Evolutionary conservation across 2,113 vertebrate species (phyloP).

Genomic region (Plectropomus leopardus): DNA sequence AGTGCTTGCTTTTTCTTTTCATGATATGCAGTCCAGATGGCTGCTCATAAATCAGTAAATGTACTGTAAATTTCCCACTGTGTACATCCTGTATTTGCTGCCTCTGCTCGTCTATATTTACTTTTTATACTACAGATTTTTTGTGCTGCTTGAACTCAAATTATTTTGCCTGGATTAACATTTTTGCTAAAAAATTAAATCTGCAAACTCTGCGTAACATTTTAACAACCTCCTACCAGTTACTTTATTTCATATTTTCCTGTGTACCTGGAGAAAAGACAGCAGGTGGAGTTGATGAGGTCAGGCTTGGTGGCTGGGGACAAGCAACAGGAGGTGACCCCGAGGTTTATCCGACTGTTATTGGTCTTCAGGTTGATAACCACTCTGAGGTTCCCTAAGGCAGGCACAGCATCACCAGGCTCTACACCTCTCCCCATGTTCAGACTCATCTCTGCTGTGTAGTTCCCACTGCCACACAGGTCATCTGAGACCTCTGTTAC

Average conservation of each 20-base stretch:
- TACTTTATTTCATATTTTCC: background rate
- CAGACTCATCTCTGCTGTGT: constrained; percentile 84
- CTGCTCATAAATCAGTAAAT: constrained; percentile 8
- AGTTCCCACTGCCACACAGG: constrained; percentile 82
- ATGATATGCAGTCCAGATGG: constrained; percentile 17
- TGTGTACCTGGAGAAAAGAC: constrained; percentile 81
- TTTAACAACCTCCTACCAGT: background rate
- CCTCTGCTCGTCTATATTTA: background rate
- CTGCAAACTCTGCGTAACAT: background rate
- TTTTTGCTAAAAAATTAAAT: constrained; percentile 4
- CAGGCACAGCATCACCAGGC: constrained; percentile 40
- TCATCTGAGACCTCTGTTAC: constrained; percentile 80
- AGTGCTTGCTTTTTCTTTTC: background rate
- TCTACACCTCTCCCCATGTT: constrained; percentile 46
- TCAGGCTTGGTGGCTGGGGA: constrained; percentile 63
- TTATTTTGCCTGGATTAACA: background rate
- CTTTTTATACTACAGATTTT: background rate
- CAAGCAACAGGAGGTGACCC: constrained; percentile 82
- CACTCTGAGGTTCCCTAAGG: constrained; percentile 72
- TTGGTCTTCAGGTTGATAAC: constrained; percentile 80
- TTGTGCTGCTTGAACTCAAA: background rate
- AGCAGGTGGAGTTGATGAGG: constrained; percentile 73
- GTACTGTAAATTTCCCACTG: constrained; percentile 11
- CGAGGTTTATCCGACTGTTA: constrained; percentile 78
- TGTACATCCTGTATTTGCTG: constrained; percentile 17